Percentiles rank a stretch among this genome's conserved stretches.
Evolutionary conservation across 2,797 vertebrate species (phyloP).

Genomic region (Karalla daura): DNA sequence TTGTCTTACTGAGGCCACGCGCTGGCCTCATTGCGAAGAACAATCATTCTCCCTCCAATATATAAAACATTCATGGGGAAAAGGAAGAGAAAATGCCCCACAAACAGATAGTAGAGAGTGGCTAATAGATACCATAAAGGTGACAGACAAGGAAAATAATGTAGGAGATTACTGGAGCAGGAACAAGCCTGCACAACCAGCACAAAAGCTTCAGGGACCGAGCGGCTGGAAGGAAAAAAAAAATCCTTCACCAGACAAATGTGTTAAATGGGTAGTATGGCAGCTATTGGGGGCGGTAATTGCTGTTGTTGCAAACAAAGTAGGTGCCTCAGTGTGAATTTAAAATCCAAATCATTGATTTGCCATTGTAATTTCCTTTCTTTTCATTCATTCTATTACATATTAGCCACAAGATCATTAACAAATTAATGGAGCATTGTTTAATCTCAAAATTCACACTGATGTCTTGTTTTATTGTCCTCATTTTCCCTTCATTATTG

Average conservation of each 20-base stretch:
- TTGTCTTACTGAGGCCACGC: conserved; percentile 95
- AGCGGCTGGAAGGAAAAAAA: conserved; percentile 34
- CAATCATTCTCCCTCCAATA: conserved; percentile 95
- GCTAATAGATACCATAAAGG: conserved; percentile 85
- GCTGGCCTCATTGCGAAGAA: conserved; percentile 92
- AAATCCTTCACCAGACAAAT: conserved; percentile 65
- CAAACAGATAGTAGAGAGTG: conserved; percentile 84
- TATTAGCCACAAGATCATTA: background rate
- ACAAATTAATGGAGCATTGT: background rate
- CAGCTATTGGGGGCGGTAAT: conserved; percentile 71
- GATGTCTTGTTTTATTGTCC: background rate
- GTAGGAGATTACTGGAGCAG: conserved; percentile 80
- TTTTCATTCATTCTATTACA: conserved; percentile 10
- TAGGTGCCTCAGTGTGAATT: conserved; percentile 53
- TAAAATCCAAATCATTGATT: conserved; percentile 34
- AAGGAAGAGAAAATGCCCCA: conserved; percentile 83
- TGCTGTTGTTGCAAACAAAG: conserved; percentile 68
- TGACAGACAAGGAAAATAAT: conserved; percentile 86
- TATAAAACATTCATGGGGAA: conserved; percentile 93
- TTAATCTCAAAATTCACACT: background rate
- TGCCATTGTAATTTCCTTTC: background rate
- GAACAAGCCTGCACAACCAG: conserved; percentile 68
- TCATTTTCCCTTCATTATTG: background rate
- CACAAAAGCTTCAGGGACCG: conserved; percentile 74
- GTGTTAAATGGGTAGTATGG: conserved; percentile 76